Conservation (phyloP, 2,797 vertebrate species). For the Gymnoscopelus microlampas region DNA sequence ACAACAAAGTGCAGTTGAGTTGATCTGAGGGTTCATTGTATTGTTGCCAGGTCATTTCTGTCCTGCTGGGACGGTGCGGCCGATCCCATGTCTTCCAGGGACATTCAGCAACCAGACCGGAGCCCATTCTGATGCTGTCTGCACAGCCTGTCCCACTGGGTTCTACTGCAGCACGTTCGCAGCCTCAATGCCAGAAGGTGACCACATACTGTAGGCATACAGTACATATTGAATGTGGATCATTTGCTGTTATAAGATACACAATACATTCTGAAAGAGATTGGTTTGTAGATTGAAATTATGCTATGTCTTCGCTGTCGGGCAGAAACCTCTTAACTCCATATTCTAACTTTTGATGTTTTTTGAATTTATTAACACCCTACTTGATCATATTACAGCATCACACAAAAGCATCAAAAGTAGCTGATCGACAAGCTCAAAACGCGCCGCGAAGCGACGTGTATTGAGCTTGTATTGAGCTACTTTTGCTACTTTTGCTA, state of each 20-base stretch:
- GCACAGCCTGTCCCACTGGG: conserved; percentile 87
- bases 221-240: background rate
- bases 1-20: too few relatives aligned
- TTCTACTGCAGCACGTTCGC: conserved; percentile 85
- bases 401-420: too few relatives aligned
- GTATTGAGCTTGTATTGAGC: too few relatives aligned
- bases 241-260: background rate
- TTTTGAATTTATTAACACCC: too few relatives aligned
- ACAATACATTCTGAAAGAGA: too few relatives aligned
- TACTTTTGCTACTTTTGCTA: too few relatives aligned
- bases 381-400: too few relatives aligned
- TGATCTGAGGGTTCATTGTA: background rate
- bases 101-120: conserved; percentile 82
- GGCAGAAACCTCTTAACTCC: too few relatives aligned
- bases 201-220: conserved; percentile 16
- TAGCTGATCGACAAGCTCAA: too few relatives aligned
- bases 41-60: conserved; percentile 86
- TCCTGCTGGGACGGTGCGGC: conserved; percentile 72
- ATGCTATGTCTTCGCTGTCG: background rate
- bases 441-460: too few relatives aligned
- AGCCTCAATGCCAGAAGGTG: conserved; percentile 86
- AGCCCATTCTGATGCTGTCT: conserved; percentile 75
- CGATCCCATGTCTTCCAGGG: conserved; percentile 86
- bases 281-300: background rate
- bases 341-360: too few relatives aligned